Evolutionary conservation across 1,140 invertebrate genomes (phyloP).

Genomic region (Tetramorium simillimum): DNA sequence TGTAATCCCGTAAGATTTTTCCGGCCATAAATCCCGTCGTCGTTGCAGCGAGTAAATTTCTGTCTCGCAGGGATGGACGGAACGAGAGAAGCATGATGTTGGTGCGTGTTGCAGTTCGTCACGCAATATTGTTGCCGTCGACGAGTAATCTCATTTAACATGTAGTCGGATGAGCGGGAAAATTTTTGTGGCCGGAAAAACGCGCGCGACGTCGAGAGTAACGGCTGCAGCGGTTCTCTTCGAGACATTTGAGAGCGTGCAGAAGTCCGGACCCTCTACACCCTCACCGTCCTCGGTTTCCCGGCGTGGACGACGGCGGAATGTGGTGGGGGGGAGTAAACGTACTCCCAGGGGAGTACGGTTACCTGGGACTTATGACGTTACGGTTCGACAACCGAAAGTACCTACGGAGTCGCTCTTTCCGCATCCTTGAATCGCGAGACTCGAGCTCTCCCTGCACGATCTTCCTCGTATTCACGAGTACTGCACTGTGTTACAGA

Average conservation of each 20-base stretch:
- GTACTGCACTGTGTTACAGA: background rate
- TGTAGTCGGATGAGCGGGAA: background rate
- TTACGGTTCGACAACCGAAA: conserved; percentile 69
- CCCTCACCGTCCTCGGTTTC: background rate
- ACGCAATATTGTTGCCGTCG: conserved; percentile 30
- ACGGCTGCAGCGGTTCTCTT: background rate
- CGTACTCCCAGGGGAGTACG: conserved; percentile 57
- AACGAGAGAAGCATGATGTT: conserved; percentile 3
- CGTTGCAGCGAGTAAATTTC: conserved; percentile 22
- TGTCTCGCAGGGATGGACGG: background rate
- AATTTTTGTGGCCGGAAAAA: conserved; percentile 20
- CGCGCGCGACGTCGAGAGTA: background rate
- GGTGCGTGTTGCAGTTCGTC: conserved; percentile 46
- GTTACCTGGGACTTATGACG: conserved; percentile 64
- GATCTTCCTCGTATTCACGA: conserved; percentile 23
- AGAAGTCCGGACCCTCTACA: background rate
- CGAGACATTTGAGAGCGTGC: background rate
- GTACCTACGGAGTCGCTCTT: conserved; percentile 68
- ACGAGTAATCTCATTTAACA: conserved; percentile 41
- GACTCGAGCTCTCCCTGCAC: conserved; percentile 47
- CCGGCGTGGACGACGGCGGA: background rate
- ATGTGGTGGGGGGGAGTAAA: conserved; percentile 4
- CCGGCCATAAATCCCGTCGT: background rate
- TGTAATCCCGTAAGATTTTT: background rate
- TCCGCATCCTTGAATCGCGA: conserved; percentile 70